These are phyloP conservation scores for Meloidogyne floridensis DNA, from an alignment of 1,140 invertebrate genomes.

Conservation along the genomic window DNA sequence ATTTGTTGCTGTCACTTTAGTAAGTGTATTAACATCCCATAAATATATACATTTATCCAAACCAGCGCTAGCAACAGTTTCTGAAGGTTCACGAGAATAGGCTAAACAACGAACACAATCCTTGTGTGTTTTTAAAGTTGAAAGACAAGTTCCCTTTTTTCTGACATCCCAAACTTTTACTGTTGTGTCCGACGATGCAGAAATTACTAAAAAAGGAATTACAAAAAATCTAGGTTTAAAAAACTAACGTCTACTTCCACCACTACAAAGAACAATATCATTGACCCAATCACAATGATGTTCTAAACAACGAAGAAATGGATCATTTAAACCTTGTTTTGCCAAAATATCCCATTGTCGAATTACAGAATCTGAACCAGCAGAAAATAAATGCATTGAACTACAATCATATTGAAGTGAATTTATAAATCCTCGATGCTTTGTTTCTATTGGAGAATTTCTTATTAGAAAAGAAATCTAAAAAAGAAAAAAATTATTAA, in stretches of 20 bases:
- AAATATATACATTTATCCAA: slow-evolving; percentile 94
- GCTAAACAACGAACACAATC: slow-evolving; percentile 97
- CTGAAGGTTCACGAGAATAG: slow-evolving; percentile 87
- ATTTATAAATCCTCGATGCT: slow-evolving; percentile 92
- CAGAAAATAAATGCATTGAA: slow-evolving; percentile 87
- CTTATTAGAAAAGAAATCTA: slow-evolving; percentile 97
- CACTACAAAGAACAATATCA: slow-evolving; percentile 95
- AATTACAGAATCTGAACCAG: slow-evolving; percentile 96
- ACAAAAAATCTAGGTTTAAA: neutral
- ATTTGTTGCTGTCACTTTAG: slow-evolving; percentile 92
- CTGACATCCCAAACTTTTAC: slow-evolving; percentile 98
- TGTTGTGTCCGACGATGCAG: slow-evolving; percentile 96
- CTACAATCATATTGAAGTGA: slow-evolving; percentile 87
- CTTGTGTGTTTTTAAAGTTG: slow-evolving; percentile 92
- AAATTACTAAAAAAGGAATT: slow-evolving; percentile 79
- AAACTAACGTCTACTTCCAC: slow-evolving; percentile 82
- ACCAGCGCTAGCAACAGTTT: slow-evolving; percentile 94
- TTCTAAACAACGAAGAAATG: slow-evolving; percentile 75
- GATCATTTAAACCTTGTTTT: neutral
- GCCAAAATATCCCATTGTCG: slow-evolving; percentile 81
- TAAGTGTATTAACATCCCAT: slow-evolving; percentile 98
- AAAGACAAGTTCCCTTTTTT: slow-evolving; percentile 76
- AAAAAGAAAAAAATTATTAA: slow-evolving; percentile 15
- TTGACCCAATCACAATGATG: slow-evolving; percentile 99
- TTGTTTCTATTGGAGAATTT: slow-evolving; percentile 83